Evolutionary conservation across 2,113 vertebrate genomes (phyloP).

Genomic region (Neodontobutis hainanensis): DNA sequence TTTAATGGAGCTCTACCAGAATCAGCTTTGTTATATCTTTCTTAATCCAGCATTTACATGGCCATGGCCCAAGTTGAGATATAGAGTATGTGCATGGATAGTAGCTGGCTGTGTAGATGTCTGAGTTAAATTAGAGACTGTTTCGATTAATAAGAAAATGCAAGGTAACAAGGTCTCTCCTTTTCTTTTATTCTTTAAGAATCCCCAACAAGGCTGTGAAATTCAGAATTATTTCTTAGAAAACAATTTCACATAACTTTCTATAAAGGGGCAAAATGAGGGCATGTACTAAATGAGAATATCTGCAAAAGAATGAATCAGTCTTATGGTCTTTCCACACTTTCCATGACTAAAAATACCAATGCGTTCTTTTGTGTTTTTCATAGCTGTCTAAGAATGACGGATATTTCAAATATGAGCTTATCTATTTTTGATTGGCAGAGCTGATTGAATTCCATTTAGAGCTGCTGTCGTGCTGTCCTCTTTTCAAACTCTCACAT

Average conservation of each 20-base stretch:
- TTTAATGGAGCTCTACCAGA: too few species aligned
- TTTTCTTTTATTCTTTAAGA: constrained; percentile 13
- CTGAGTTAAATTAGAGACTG: too few species aligned
- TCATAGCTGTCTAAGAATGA: constrained; percentile 39
- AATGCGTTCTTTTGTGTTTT: constrained; percentile 8
- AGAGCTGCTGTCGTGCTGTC: constrained; percentile 50
- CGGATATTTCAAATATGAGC: constrained; percentile 50
- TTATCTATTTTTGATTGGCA: constrained; percentile 61
- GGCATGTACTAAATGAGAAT: constrained; percentile 15
- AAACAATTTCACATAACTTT: constrained; percentile 9
- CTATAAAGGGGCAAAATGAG: constrained; percentile 14
- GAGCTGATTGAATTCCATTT: constrained; percentile 60
- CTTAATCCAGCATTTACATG: too few species aligned
- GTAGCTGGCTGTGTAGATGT: too few species aligned
- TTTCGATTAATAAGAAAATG: too few species aligned
- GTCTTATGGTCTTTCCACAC: background rate
- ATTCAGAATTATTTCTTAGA: constrained; percentile 23
- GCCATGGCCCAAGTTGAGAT: too few species aligned
- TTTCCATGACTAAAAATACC: background rate
- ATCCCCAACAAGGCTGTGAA: background rate
- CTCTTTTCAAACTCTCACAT: constrained; percentile 51
- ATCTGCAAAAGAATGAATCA: constrained; percentile 17
- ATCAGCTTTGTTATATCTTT: too few species aligned
- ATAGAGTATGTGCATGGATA: too few species aligned
- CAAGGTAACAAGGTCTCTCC: too few species aligned